Conservation (phyloP, 2,113 vertebrate species). For the Proteles cristata region DNA sequence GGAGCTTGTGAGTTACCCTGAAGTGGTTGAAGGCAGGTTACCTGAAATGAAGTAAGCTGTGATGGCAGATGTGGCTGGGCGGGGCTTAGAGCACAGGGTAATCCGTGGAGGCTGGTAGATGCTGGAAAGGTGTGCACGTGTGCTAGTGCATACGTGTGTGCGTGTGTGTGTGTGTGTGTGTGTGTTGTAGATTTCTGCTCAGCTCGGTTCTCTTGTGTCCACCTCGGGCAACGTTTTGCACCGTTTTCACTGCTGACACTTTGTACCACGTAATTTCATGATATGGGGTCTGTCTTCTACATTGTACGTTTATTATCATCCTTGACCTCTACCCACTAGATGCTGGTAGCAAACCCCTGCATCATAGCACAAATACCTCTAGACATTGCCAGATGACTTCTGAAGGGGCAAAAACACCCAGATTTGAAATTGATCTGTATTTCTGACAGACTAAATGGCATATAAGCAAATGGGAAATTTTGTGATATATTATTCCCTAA, state of each 20-base stretch:
- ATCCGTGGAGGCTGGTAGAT: not conserved
- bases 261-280: not conserved
- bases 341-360: not conserved
- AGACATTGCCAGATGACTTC: not conserved
- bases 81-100: not conserved
- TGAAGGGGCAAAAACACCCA: not conserved
- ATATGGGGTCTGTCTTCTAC: not conserved
- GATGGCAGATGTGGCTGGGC: rapidly evolving
- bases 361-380: not conserved
- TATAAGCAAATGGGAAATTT: not conserved
- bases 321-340: not conserved
- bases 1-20: not conserved
- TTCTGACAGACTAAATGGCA: not conserved
- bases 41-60: not conserved
- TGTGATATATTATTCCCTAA: not conserved
- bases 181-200: not conserved
- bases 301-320: not conserved
- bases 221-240: not conserved
- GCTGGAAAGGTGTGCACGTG: not conserved
- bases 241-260: not conserved
- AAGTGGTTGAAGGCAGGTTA: not conserved
- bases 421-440: not conserved
- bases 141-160: too few species aligned
- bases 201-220: not conserved
- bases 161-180: too few species aligned